Evolutionary conservation across 2,797 vertebrate species (phyloP).

Genomic region (Tamandua tetradactyla): DNA sequence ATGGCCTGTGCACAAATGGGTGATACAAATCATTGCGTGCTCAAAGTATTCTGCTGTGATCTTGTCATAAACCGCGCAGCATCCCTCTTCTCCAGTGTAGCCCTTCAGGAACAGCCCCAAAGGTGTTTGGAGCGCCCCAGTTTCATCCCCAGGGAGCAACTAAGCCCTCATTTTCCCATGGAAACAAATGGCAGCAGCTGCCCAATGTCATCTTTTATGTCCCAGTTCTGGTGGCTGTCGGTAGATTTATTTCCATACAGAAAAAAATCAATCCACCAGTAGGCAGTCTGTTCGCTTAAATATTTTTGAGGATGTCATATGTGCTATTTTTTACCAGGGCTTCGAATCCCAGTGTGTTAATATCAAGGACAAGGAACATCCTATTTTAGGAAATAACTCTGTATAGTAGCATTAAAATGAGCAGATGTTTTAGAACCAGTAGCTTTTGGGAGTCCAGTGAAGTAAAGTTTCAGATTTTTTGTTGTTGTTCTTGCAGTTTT

Average conservation of each 20-base stretch:
- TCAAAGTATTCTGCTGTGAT: slow-evolving; percentile 76
- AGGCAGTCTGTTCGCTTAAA: slow-evolving; percentile 33
- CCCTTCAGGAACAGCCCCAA: slow-evolving; percentile 67
- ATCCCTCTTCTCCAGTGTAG: slow-evolving; percentile 65
- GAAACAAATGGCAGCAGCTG: slow-evolving; percentile 61
- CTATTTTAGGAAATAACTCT: slow-evolving; percentile 13
- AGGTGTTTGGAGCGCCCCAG: background rate
- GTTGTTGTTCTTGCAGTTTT: slow-evolving; percentile 35
- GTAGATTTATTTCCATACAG: slow-evolving; percentile 25
- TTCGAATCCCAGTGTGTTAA: background rate
- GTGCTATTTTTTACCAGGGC: background rate
- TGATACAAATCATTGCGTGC: slow-evolving; percentile 82
- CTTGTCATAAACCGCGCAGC: slow-evolving; percentile 78
- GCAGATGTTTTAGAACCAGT: slow-evolving; percentile 55
- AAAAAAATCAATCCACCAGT: slow-evolving; percentile 59
- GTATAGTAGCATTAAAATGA: slow-evolving; percentile 45
- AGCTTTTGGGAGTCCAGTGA: slow-evolving; percentile 46
- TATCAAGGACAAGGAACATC: background rate
- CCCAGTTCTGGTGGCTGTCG: slow-evolving; percentile 11
- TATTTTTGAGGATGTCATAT: slow-evolving; percentile 15
- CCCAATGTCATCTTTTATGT: slow-evolving; percentile 37
- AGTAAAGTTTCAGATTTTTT: slow-evolving; percentile 57
- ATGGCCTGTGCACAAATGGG: slow-evolving; percentile 81
- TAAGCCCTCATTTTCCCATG: slow-evolving; percentile 48
- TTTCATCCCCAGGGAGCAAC: slow-evolving; percentile 55